Base-by-base conservation (phyloP, 2,797 vertebrate species). In the Masticophis lateralis region DNA sequence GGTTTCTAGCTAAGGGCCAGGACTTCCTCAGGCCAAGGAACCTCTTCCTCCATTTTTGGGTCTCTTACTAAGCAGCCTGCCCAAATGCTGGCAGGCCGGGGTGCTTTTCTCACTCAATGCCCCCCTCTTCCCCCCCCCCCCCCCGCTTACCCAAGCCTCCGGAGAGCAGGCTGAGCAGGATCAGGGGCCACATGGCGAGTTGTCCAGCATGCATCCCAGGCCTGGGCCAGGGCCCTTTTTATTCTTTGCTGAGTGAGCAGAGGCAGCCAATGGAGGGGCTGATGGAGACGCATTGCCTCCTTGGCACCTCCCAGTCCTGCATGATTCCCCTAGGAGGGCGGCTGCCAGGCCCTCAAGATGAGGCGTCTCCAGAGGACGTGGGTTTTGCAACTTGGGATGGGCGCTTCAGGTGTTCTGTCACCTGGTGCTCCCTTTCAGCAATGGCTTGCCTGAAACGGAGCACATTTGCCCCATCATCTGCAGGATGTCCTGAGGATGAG, bases 91-190 rank as follows among this genome's bases (percentile, higher is more conserved):
- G n/a, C 87, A 47, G 22, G 10, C 20, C 4, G 0, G 9, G 4
- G 8, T 1, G 18, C 57, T 20, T 59, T 18, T 20, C 18, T 59
- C 47, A 5, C 28, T 32, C 37, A 18, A 10, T 25, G 9, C 3
- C 25, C 14, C 56, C 4, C 43, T 7, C 2, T 27, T 9, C 0
- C 2, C 63, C 2, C 4, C 28, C 0, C 2, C 1, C 4, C 4
- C 1, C 1, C 7, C 12, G 6, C 90, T 91, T 89, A 90, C 91
- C 66, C 59, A 56, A 32, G 59, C 56, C 43, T 12, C 91, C 79
- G 0, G 53, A 66, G 22, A 94, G 61, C n/a, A 93, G 79, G 9
- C 12, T 0, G 8, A 93, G 56, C 20, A 94, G 88, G 18, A 93
- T 57, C 27, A 92, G 69, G 5, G n/a, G n/a, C 57, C 74, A 47